Base-by-base conservation (phyloP, 2,797 vertebrate species). In the Chloroceryle amazona region DNA sequence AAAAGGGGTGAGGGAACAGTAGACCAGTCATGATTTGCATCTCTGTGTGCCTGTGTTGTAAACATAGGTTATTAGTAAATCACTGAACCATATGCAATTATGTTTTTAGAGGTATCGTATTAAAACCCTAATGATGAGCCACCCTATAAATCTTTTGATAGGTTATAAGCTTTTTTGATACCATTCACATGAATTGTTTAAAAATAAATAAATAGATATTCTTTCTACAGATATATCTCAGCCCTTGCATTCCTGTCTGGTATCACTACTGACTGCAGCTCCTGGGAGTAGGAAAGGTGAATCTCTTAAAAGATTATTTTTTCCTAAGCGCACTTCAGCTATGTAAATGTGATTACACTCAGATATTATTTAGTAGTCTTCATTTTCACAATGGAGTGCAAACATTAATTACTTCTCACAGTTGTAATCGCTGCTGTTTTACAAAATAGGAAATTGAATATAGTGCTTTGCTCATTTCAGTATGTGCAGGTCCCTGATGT, bases 41-140 rank as follows among this genome's bases (percentile, higher is more conserved):
- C 28, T 91, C 70, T 19, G 14, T 81, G 55, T 42, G 29, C 84
- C 35, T 80, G 25, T 70, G 23, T 44, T 88, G 10, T 80, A 70
- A 44, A 86, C 87, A 67, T n/a, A 81, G 39, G 26, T 90, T 81
- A 71, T 95, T 89, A 90, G 72, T 89, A 91, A 94, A 76, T 62
- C 52, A 65, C 33, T 78, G 46, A 37, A 49, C 65, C 37, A 67
- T 20, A 26, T 46, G 51, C 6, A 71, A 44, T 75, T 66, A 9
- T 39, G n/a, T 80, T 95, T 95, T 95, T 58, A 61, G 29, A 66
- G 52, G 18, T 81, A 47, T 55, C 37, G 1, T n/a, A 57, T 83
- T 63, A 70, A 89, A 84, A 42, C 49, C 16, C 23, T 1, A 2
- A 2, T 63, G 49, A 54, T 47, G 9, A 76, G 11, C 25, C 58